Evolutionary conservation across 2,113 vertebrate genomes (phyloP), one percentile per base, ranked within the genome.

Genomic region (Anser brachyrhynchus): DNA sequence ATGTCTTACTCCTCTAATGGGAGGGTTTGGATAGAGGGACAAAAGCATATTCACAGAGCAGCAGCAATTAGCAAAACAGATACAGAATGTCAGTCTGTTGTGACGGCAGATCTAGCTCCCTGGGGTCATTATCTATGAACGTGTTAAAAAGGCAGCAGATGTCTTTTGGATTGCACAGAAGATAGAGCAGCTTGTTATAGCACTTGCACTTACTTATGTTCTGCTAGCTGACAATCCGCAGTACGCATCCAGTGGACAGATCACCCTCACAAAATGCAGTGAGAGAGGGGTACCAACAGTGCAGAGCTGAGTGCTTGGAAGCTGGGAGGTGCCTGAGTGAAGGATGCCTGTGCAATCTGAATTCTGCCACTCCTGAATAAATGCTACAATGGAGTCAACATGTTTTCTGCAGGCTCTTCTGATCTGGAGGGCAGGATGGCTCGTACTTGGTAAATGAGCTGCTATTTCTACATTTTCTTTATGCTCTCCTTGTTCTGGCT

Each of bases 141-240:
- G 70, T 95, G 84, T 91, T 88, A 91, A 94, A 83, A 61, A 94
- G 85, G 88, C 88, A 96, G 93, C 94, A 90, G 93, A 95, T 97
- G 92, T 89, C 92, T 95, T 73, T 92, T 92, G 82, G 59, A 52
- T 72, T 76, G 61, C 83, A 86, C 84, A 69, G 2, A 31, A 84
- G 77, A 89, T 46, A 90, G 89, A 92, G 85, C 74, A 95, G 92
- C 61, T 82, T 94, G 83, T 62, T 79, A 91, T 52, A 66, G 73
- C 37, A 26, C 71, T 74, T 59, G 80, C 9, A 11, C 80, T 62
- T 55, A n/a, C 90, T 75, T 74, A 44, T 2, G 2, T 71, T 88
- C 87, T 87, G 87, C 76, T 95, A 18, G 3, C 87, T 90, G 71
- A 46, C 90, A 80, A 76, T n/a, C 49, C 55, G 3, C 23, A 1